Conservation (phyloP, 2,888 invertebrate genomes). For the Helicoverpa assulta region DNA sequence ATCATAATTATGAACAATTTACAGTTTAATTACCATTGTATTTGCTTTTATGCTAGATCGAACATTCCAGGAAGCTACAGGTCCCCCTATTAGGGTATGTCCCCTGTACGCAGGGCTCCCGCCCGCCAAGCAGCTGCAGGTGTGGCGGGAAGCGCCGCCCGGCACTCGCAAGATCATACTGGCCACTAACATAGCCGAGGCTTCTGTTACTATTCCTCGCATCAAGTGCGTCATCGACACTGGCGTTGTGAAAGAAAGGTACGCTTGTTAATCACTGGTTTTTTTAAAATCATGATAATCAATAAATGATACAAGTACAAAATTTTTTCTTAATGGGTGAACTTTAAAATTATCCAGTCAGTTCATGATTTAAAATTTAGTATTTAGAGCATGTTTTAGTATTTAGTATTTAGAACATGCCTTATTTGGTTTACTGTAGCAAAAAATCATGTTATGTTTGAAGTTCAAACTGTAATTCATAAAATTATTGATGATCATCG, state of each 20-base stretch:
- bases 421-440: no score
- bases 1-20: constrained; percentile 3
- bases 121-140: constrained; percentile 95
- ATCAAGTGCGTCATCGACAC: constrained; percentile 97
- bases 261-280: constrained; percentile 51
- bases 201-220: constrained; percentile 98
- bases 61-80: constrained; percentile 87
- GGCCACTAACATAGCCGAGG: constrained; percentile 99
- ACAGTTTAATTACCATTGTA: constrained; percentile 47
- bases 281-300: background rate
- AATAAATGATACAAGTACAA: no score
- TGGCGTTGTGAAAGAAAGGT: constrained; percentile 97
- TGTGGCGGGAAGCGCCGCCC: constrained; percentile 93
- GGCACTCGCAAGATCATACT: constrained; percentile 97
- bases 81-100: constrained; percentile 93
- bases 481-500: no score
- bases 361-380: no score
- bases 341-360: no score
- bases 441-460: no score
- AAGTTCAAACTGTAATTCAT: no score
- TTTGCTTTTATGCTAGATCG: constrained; percentile 65
- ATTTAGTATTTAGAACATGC: no score
- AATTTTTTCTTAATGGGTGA: no score
- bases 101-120: constrained; percentile 98
- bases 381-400: no score